Base-by-base conservation (phyloP, 1,140 invertebrate species). In the Megalonaias nervosa region DNA sequence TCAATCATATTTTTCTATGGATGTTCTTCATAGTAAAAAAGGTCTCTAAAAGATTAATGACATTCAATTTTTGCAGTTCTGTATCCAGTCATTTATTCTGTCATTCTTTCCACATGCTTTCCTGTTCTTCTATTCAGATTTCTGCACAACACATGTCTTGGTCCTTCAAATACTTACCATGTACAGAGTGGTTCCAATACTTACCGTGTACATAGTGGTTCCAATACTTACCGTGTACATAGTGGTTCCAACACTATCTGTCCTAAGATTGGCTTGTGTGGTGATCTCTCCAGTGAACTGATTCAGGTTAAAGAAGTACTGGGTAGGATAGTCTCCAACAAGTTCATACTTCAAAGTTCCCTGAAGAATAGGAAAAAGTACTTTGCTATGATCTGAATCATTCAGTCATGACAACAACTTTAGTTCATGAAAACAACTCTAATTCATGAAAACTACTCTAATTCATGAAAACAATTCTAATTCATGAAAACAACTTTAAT, bases 281-380 rank as follows among this genome's bases (percentile, higher is more conserved):
- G 67, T 61, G 9, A 84, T 67, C 16, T 38, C 13, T 21, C 83
- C 83, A 66, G 75, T 78, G 2, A 70, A 17, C 13, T 67, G 48
- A 70, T 82, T 72, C 11, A 87, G 15, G 16, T 55, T 19, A 72
- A 87, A 87, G 81, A 87, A 85, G 66, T 77, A 82, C 68, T 83
- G 79, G 23, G 82, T 71, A 6, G 83, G 84, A 64, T 82, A 82
- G 57, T 86, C 86, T 48, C 84, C 84, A 65, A 82, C 84, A 19
- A 87, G 64, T n/a, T 68, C 67, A 75, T 85, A 87, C 1, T 26
- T 64, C 38, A 87, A 81, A 15, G 23, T 31, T 17, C 81, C 86
- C 82, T 86, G 74, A 48, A 75, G 68, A n/a, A 26, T 55, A n/a
- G 66, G 21, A 70, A 23, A 62, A 14, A 71, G 67, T 6, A n/a